Conservation (phyloP, 30 jellyfish, hydroid and myxozoan genomes). For the Pelagia noctiluca region DNA sequence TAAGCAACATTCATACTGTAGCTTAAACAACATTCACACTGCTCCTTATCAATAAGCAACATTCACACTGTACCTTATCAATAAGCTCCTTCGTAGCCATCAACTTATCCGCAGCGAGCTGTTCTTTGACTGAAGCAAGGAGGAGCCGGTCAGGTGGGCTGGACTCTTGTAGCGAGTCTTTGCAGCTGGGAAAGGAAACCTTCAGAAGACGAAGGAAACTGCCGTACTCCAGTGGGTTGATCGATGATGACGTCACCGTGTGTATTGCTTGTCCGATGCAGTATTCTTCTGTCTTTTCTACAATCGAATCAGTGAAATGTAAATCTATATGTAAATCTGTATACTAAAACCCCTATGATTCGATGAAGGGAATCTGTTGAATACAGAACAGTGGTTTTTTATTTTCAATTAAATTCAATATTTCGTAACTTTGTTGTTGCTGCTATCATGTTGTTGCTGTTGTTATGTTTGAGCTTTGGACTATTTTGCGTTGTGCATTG, state of each 20-base stretch:
- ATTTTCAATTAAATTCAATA: no score
- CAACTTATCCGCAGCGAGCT: slow-evolving; percentile 64
- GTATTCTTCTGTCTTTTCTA: slow-evolving; percentile 42
- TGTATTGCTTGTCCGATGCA: slow-evolving; percentile 47
- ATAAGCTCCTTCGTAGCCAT: slow-evolving; percentile 51
- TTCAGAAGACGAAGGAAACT: slow-evolving; percentile 28
- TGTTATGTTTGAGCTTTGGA: no score
- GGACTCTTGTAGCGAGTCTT: slow-evolving; percentile 6
- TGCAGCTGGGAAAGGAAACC: slow-evolving; percentile 41
- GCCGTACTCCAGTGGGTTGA: slow-evolving; percentile 7
- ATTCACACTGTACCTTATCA: slow-evolving; percentile 42
- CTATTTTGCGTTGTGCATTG: no score
- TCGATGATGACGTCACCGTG: slow-evolving; percentile 34
- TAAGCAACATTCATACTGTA: no score
- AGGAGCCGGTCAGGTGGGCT: slow-evolving; percentile 26
- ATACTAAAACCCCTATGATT: no score
- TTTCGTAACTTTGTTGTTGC: no score
- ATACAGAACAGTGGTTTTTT: no score
- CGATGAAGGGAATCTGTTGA: no score
- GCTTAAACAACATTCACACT: no score
- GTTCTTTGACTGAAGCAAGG: slow-evolving; percentile 74
- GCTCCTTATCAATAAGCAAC: not conserved
- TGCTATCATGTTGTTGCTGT: no score
- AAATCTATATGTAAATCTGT: no score
- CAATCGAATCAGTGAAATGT: no score